Evolutionary conservation across 2,113 vertebrate genomes (phyloP).

Genomic region (Megaceryle torquata): DNA sequence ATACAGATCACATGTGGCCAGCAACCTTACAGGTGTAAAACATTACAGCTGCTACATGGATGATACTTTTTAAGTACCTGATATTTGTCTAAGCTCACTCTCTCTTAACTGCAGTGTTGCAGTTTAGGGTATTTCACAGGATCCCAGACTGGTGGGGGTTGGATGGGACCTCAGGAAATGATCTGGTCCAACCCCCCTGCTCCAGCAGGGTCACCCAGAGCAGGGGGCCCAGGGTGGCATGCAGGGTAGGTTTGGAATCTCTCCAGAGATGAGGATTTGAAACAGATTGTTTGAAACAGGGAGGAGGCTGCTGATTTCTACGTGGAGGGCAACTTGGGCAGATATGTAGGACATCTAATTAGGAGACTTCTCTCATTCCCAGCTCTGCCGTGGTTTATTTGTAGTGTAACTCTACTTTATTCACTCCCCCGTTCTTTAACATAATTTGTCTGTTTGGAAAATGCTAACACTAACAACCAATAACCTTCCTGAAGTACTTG

Average conservation of each 20-base stretch:
- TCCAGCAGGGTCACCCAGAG: too few relatives aligned
- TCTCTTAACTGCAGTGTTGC: background rate
- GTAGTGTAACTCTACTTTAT: background rate
- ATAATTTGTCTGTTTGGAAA: background rate
- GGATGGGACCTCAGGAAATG: too few relatives aligned
- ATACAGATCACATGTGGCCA: background rate
- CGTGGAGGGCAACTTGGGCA: background rate
- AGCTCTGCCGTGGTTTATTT: background rate
- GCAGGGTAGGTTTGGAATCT: too few relatives aligned
- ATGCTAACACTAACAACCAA: background rate
- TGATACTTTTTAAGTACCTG: accelerated
- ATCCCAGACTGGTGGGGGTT: too few relatives aligned
- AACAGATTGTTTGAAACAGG: background rate
- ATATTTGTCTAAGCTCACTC: background rate
- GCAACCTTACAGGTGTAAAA: background rate
- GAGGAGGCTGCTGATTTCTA: background rate
- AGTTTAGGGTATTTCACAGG: background rate
- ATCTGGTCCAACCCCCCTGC: too few relatives aligned
- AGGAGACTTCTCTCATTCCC: background rate
- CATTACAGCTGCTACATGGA: background rate
- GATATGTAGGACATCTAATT: background rate
- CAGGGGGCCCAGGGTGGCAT: too few relatives aligned
- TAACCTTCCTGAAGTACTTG: background rate
- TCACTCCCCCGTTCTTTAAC: background rate
- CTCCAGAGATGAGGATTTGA: background rate